Percentiles rank a stretch among this genome's conserved stretches.
These are phyloP conservation scores for Cercopithecus mitis DNA, from an alignment of 2,797 vertebrate genomes.

Conservation along the genomic window DNA sequence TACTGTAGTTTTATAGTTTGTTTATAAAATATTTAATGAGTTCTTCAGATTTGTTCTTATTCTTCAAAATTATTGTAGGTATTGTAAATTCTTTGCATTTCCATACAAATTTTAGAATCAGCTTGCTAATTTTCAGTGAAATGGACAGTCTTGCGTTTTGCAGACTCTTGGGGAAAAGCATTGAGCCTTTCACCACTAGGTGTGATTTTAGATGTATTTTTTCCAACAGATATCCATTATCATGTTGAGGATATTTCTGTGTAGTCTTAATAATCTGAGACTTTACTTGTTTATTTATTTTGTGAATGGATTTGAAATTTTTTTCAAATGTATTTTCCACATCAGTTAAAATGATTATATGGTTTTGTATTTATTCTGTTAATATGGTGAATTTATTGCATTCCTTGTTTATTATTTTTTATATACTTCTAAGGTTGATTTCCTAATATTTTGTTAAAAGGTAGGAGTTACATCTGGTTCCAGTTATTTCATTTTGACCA, in stretches of 20 bases:
- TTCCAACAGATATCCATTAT: neutral
- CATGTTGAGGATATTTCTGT: neutral
- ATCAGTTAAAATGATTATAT: neutral
- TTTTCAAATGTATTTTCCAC: neutral
- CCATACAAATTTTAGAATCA: neutral
- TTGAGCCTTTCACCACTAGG: neutral
- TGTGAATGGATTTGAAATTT: neutral
- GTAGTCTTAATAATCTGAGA: neutral
- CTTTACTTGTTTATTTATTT: neutral
- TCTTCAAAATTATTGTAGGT: neutral
- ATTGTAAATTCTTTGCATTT: neutral
- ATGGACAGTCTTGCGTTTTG: neutral
- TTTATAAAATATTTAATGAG: neutral
- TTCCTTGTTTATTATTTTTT: neutral
- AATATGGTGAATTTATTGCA: neutral
- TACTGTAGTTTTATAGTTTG: neutral
- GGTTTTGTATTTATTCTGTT: neutral
- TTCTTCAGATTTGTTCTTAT: neutral
- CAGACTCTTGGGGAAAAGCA: neutral
- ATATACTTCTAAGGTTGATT: neutral
- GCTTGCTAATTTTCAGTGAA: neutral
- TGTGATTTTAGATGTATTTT: neutral
- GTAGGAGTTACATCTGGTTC: rapidly evolving
- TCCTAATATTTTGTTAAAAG: neutral
- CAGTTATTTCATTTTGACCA: neutral